Evolutionary conservation across 1,140 invertebrate species (phyloP).

Genomic region (Drosophila asahinai): DNA sequence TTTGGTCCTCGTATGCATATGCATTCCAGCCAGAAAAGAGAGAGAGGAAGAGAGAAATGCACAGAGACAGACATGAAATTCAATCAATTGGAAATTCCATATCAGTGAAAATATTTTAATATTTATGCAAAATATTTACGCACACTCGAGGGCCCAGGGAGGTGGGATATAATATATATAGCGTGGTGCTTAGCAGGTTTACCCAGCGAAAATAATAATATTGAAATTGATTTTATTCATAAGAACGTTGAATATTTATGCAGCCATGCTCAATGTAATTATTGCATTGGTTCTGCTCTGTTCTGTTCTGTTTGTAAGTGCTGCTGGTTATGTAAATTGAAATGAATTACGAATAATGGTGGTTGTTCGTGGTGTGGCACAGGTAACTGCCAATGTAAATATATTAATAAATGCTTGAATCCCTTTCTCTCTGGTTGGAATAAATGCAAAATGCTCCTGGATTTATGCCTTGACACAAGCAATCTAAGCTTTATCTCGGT

Average conservation of each 20-base stretch:
- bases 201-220: constrained; percentile 63
- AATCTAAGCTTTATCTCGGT: constrained; percentile 13
- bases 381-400: constrained; percentile 33
- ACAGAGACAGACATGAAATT: constrained; percentile 49
- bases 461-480: constrained; percentile 15
- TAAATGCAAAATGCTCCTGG: constrained; percentile 1
- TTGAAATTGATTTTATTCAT: constrained; percentile 71
- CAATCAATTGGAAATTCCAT: constrained; percentile 81
- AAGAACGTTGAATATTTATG: constrained; percentile 44
- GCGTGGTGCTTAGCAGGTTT: constrained; percentile 19
- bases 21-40: constrained; percentile 7
- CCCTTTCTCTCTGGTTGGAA: not conserved
- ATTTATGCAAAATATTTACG: constrained; percentile 78
- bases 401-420: constrained; percentile 37
- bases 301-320: constrained; percentile 16
- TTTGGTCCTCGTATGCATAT: constrained; percentile 49
- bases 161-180: not conserved
- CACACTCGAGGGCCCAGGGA: constrained; percentile 7
- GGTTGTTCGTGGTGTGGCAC: not conserved
- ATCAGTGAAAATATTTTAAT: constrained; percentile 81
- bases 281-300: constrained; percentile 40
- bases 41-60: constrained; percentile 2
- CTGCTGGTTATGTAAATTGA: constrained; percentile 33
- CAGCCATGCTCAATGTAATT: constrained; percentile 68
- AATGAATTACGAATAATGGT: constrained; percentile 38